These are phyloP conservation scores for Lateolabrax maculatus DNA, from an alignment of 2,797 vertebrate species.

Conservation along the genomic window DNA sequence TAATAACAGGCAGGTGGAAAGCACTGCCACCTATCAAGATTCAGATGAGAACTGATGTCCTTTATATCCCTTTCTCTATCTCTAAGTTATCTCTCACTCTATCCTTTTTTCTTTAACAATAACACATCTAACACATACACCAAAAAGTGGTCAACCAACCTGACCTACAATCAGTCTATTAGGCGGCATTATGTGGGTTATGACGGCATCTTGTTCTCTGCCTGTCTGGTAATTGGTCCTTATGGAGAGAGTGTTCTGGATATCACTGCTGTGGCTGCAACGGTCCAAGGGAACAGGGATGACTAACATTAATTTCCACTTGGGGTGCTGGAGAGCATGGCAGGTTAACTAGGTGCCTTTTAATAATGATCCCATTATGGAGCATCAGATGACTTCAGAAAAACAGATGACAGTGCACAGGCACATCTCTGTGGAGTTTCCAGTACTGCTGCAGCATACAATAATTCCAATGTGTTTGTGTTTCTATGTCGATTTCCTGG, in stretches of 20 bases:
- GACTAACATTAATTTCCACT: slow-evolving; percentile 79
- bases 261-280: slow-evolving; percentile 65
- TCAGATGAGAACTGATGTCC: slow-evolving; percentile 65
- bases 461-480: slow-evolving; percentile 55
- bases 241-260: slow-evolving; percentile 67
- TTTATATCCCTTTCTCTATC: slow-evolving; percentile 26
- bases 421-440: slow-evolving; percentile 74
- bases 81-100: not conserved
- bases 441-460: slow-evolving; percentile 54
- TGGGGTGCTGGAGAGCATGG: slow-evolving; percentile 73
- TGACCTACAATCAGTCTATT: slow-evolving; percentile 78
- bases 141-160: slow-evolving; percentile 63
- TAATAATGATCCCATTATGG: slow-evolving; percentile 83
- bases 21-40: slow-evolving; percentile 50
- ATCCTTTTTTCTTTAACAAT: slow-evolving; percentile 40
- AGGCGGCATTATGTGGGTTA: slow-evolving; percentile 72
- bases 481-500: slow-evolving; percentile 53
- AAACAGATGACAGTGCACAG: slow-evolving; percentile 75
- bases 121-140: slow-evolving; percentile 47
- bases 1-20: slow-evolving; percentile 66
- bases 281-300: slow-evolving; percentile 63
- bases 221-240: slow-evolving; percentile 74
- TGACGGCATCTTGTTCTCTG: slow-evolving; percentile 65
- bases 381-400: slow-evolving; percentile 77
- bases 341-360: slow-evolving; percentile 83